Base-by-base conservation (phyloP, 2,888 invertebrate species). In the Xestia rhomboidea region DNA sequence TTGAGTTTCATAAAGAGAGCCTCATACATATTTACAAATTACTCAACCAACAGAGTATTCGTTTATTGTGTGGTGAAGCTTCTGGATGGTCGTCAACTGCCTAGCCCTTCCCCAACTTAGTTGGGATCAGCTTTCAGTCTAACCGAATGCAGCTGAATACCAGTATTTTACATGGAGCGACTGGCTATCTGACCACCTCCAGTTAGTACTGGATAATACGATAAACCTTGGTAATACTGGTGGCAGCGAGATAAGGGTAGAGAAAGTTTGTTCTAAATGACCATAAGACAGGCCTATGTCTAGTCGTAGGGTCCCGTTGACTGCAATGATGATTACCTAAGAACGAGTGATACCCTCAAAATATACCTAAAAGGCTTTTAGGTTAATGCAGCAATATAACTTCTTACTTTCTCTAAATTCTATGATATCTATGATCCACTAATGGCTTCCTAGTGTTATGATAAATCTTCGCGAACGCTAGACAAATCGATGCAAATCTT, bases 361-460 rank as follows among this genome's bases (percentile, higher is more conserved):
- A 51, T 34, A n/a, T 30, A 60, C 21, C 2, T 15, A 30, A 60
- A 60, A 34, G 21, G 8, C 18, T 60, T 60, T 30, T 10, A 60
- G 21, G 21, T 5, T 13, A n/a, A n/a, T 69, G 27, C 18, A 62
- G 38, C 24, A 62, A 13, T 30, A 27, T 38, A 41, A 27, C 38
- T 57, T 24, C 57, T 30, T 30, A 24, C 38, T 81, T 76, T 49
- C 27, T 57, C 54, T 34, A 62, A 54, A 30, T 41, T 30, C 41
- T 54, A 6, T n/a, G 18, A 66, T 66, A 68, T 66, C 34, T 64
- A 13, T 30, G n/a, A 38, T 46, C 15, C 21, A 18, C 27, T 83
- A 83, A 82, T 78, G 57, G 34, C 57, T 78, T 82, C 82, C 83
- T 67, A 44, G 41, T 54, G 49, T 79, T 74, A 68, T 71, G 71